Evolutionary conservation across 2,888 invertebrate genomes (phyloP).

Genomic region (Drosophila nr. medialis): DNA sequence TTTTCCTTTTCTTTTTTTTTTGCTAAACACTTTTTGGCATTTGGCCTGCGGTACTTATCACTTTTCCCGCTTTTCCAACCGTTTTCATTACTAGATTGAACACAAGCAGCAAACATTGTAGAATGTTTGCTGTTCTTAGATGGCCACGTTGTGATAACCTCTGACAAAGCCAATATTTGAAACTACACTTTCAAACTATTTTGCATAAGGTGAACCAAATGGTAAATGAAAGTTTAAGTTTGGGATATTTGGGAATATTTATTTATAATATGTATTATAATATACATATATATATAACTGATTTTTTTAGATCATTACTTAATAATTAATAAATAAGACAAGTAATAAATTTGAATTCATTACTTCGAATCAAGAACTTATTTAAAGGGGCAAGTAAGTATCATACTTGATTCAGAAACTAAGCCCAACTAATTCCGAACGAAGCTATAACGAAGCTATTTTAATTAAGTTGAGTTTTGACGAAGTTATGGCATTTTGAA

Average conservation of each 20-base stretch:
- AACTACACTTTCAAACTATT: slow-evolving; percentile 6
- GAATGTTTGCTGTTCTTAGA: slow-evolving; percentile 52
- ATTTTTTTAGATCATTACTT: background rate
- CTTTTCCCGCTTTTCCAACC: slow-evolving; percentile 4
- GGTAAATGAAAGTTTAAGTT: background rate
- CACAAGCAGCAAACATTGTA: slow-evolving; percentile 51
- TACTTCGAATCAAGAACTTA: background rate
- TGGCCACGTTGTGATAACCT: slow-evolving; percentile 57
- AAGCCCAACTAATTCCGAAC: background rate
- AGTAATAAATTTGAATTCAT: background rate
- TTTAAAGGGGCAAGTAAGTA: background rate
- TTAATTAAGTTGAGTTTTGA: no score
- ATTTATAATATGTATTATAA: background rate
- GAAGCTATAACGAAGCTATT: background rate
- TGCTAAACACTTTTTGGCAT: slow-evolving; percentile 60
- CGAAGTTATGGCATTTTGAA: no score
- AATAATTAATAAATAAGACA: background rate
- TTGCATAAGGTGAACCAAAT: slow-evolving; percentile 14
- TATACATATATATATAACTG: background rate
- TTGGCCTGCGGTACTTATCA: slow-evolving; percentile 67
- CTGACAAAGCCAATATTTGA: slow-evolving; percentile 41
- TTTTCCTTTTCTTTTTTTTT: background rate
- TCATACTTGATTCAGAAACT: background rate
- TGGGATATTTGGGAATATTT: background rate
- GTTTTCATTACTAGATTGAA: slow-evolving; percentile 71